Conservation (phyloP, 2,113 vertebrate species). For the Psittacula cyanocephala region DNA sequence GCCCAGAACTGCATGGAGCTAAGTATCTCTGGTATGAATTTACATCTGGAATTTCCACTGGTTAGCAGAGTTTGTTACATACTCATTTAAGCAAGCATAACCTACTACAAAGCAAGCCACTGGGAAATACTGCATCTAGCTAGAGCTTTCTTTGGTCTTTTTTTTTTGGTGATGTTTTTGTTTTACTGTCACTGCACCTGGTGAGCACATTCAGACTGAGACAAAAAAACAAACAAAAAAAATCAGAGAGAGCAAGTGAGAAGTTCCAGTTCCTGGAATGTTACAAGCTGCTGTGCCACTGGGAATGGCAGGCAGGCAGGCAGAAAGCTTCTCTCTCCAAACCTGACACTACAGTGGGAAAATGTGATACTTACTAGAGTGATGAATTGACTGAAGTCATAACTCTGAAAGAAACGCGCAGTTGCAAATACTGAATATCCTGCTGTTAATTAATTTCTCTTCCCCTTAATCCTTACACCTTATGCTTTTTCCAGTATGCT, state of each 20-base stretch:
- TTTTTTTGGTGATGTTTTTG: neutral
- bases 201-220: slow-evolving; percentile 55
- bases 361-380: slow-evolving; percentile 41
- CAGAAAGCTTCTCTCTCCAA: neutral
- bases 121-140: neutral
- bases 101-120: neutral
- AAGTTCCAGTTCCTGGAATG: slow-evolving; percentile 49
- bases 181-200: slow-evolving; percentile 41
- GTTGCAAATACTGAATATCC: neutral
- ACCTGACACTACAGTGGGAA: slow-evolving; percentile 63
- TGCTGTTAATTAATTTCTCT: neutral
- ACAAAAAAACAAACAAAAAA: neutral
- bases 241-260: neutral
- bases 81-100: slow-evolving; percentile 12
- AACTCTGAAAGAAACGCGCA: neutral
- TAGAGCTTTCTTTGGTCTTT: neutral
- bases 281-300: slow-evolving; percentile 69
- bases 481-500: neutral
- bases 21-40: slow-evolving; percentile 8
- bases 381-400: neutral
- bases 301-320: slow-evolving; percentile 56
- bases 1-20: neutral
- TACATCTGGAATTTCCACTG: slow-evolving; percentile 27
- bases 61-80: neutral
- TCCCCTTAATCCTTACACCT: neutral